phyloP scores from a whole-genome alignment of 2,113 vertebrate species.

The Alligator mississippiensis region DNA sequence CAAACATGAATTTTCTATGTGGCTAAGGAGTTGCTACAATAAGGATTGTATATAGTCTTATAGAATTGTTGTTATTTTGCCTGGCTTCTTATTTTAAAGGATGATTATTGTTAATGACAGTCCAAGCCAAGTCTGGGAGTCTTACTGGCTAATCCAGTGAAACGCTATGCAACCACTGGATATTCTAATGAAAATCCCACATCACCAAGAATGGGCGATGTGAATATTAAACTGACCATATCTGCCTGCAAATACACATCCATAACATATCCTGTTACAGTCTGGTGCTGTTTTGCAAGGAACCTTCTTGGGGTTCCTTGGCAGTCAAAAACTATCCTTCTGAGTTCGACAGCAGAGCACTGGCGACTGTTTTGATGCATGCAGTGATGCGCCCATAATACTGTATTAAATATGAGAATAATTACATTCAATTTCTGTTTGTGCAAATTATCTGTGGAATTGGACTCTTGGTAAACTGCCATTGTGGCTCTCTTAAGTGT shows the following conservation, averaged over 20 bases:
- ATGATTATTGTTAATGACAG: background rate
- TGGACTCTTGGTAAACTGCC: background rate
- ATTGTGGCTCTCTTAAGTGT: background rate
- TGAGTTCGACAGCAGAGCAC: background rate
- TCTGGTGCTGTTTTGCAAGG: background rate
- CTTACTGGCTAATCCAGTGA: background rate
- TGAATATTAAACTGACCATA: background rate
- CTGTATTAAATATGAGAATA: background rate
- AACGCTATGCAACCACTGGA: background rate
- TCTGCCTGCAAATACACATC: background rate
- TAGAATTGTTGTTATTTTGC: background rate
- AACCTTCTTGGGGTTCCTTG: background rate
- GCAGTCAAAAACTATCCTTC: background rate
- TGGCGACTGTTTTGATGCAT: background rate
- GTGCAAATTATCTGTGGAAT: background rate
- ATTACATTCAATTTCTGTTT: background rate
- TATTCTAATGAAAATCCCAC: background rate
- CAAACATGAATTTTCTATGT: background rate
- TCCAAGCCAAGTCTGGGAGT: background rate
- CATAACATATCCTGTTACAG: background rate
- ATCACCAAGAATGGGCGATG: background rate
- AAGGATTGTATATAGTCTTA: background rate
- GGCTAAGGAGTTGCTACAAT: background rate
- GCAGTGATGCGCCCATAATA: background rate
- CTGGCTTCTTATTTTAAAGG: background rate